Percentiles rank a stretch among this genome's conserved stretches.
These are phyloP conservation scores for Oenanthe melanoleuca DNA, from an alignment of 2,113 vertebrate species.

Conservation along the genomic window DNA sequence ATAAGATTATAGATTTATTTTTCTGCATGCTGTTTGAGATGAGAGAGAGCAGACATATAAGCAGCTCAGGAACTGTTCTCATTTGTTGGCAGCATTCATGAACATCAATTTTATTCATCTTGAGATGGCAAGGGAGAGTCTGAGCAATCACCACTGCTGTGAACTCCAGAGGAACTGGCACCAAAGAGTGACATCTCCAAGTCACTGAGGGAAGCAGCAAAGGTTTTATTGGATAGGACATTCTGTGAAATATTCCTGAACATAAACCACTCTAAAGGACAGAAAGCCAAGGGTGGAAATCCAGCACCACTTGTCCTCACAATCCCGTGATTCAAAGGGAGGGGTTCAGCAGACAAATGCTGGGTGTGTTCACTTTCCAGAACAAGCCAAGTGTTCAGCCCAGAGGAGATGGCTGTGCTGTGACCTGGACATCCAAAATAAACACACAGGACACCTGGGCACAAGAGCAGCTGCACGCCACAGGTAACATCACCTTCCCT, in stretches of 20 bases:
- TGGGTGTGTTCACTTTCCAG: neutral
- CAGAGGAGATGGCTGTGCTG: neutral
- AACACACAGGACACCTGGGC: neutral
- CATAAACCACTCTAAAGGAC: neutral
- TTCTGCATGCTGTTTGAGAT: constrained; percentile 8
- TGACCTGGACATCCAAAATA: neutral
- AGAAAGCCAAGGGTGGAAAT: neutral
- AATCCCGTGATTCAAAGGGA: neutral
- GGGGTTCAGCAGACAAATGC: neutral
- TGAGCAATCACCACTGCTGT: neutral
- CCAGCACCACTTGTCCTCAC: neutral
- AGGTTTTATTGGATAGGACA: neutral
- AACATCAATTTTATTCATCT: neutral
- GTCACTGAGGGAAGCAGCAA: neutral
- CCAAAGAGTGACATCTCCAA: neutral
- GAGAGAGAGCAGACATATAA: constrained; percentile 7
- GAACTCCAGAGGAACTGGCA: neutral
- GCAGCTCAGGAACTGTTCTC: constrained; percentile 10
- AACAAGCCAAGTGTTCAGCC: neutral
- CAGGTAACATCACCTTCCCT: neutral
- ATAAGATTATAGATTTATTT: constrained; percentile 9
- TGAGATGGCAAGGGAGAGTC: neutral
- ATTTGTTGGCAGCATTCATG: neutral
- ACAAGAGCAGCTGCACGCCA: neutral
- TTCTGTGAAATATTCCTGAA: neutral